Evolutionary conservation across 2,113 vertebrate species (phyloP), one percentile per base, ranked within the genome.

Genomic region (Okapia johnstoni): DNA sequence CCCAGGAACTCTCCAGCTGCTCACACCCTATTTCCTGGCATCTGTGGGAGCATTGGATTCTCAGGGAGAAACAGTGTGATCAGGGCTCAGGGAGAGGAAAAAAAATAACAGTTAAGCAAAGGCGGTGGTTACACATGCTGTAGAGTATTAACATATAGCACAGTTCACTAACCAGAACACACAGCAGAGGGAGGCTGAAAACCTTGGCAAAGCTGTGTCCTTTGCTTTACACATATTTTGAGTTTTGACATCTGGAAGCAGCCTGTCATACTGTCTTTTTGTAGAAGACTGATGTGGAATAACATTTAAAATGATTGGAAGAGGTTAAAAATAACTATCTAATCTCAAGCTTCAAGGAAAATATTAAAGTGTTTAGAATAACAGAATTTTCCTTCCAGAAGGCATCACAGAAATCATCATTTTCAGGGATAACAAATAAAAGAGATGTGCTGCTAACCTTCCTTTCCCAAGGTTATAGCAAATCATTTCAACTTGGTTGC

Each of bases 1-100:
- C 97, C 55, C 23, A 5, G 73, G 85, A 90, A 25, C 46, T 46
- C 61, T 93, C 77, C 63, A 92, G 93, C 61, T 43, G 89, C 84
- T 88, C 70, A 60, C 60, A 76, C 4, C 14, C 7, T 26, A 46
- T 55, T 95, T 91, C 57, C 30, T n/a, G 28, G 90, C 55, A 85
- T 92, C 76, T 15, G 17, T 23, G 43, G 55, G 26, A 77, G 81
- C 33, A 9, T 1, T 4, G 7, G 30, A 77, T 19, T 25, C 92
- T 94, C 87, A 66, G 54, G 55, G 84, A 91, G 66, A 48, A 90
- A 85, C 30, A 26, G 10, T 10, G 16, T 21, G 17, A 46, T 84
- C n/a, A 16, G 76, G 43, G 40, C 33, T 28, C 25, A 70, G 14
- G 26, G 43, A 86, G 54, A 88, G 46, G 26, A 76, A 87, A 46